Percentiles rank a stretch among this genome's conserved stretches.
phyloP scores from a whole-genome alignment of 64 coral and sea anemone species.

The Actinia equina region DNA sequence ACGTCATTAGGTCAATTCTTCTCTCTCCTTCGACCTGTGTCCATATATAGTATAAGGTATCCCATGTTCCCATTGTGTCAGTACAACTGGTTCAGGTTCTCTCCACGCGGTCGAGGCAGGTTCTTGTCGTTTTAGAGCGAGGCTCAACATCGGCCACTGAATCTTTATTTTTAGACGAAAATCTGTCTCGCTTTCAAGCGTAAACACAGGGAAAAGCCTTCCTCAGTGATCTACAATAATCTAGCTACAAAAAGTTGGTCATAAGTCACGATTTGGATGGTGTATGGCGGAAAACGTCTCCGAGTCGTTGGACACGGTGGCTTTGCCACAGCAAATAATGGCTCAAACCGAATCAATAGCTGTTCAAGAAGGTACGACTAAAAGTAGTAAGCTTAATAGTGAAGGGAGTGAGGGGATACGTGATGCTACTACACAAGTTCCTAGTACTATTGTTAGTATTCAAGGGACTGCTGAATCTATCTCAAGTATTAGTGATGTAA shows the following conservation, averaged over 20 bases:
- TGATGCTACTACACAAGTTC: neutral
- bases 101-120: constrained; percentile 93
- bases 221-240: constrained; percentile 26
- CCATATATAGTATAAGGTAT: neutral
- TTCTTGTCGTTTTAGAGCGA: constrained; percentile 82
- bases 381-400: neutral
- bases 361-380: constrained; percentile 45
- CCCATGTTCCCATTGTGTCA: constrained; percentile 41
- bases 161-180: constrained; percentile 80
- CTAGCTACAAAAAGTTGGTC: neutral
- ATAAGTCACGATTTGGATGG: neutral
- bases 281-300: constrained; percentile 67
- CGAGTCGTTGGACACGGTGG: constrained; percentile 40
- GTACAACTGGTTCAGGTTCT: constrained; percentile 25
- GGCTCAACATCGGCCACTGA: constrained; percentile 49
- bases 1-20: too few species aligned
- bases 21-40: too few species aligned
- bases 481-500: neutral
- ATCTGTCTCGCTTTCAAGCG: constrained; percentile 95
- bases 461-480: neutral
- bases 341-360: constrained; percentile 27
- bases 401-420: neutral
- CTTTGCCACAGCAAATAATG: constrained; percentile 70
- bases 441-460: constrained; percentile 22
- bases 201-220: constrained; percentile 67